phyloP scores from a whole-genome alignment of 2,797 vertebrate species.

The Poeciliopsis paucimaculata region DNA sequence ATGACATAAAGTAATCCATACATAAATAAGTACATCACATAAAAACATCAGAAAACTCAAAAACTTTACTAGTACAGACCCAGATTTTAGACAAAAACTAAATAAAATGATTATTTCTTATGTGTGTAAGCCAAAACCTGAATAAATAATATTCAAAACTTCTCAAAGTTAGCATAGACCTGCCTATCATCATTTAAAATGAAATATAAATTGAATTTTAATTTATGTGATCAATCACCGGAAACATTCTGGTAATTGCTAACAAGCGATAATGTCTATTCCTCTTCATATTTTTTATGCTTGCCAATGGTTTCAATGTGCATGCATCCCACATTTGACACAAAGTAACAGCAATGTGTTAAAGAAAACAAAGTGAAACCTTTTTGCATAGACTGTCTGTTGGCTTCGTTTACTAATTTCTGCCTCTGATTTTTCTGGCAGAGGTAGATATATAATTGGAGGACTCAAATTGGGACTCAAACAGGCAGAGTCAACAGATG shows the following conservation, averaged over 20 bases:
- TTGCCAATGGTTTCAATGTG: slow-evolving; percentile 3
- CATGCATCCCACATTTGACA: neutral
- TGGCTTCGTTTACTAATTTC: neutral
- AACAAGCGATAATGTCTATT: neutral
- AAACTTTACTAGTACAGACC: neutral
- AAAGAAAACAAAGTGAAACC: neutral
- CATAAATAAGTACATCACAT: neutral
- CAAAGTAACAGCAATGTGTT: neutral
- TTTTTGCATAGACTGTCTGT: neutral
- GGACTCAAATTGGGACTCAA: neutral
- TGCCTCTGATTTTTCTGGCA: neutral
- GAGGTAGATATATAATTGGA: neutral
- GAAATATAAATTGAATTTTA: neutral
- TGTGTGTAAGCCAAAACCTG: neutral
- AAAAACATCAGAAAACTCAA: neutral
- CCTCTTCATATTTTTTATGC: neutral
- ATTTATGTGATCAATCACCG: neutral
- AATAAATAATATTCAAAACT: neutral
- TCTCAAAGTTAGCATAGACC: neutral
- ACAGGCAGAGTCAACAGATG: neutral
- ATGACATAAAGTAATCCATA: neutral
- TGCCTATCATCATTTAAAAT: neutral
- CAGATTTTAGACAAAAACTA: neutral
- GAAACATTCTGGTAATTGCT: neutral
- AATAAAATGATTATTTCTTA: neutral